A percentile compares a stretch with the other conserved stretches of the same genome.
Conservation (phyloP, 2,113 vertebrate genomes). For the Atractosteus spatula region DNA sequence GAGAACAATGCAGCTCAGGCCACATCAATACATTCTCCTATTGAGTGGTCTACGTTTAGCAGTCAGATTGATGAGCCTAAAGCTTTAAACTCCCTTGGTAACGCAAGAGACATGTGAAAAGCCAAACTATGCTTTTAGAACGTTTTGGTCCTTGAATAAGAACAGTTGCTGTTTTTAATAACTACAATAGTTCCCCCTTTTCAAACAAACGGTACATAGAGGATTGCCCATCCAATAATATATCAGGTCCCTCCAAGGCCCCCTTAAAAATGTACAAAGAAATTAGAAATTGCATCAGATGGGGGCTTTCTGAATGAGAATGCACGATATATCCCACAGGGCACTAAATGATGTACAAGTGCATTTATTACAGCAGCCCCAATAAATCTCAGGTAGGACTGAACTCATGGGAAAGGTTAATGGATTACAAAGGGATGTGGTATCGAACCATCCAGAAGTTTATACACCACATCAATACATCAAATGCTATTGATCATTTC, state of each 20-base stretch:
- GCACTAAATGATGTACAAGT: slow-evolving; percentile 75
- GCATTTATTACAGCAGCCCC: slow-evolving; percentile 73
- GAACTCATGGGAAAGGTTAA: slow-evolving; percentile 79
- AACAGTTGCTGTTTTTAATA: too few relatives aligned
- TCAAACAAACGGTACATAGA: too few relatives aligned
- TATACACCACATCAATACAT: slow-evolving; percentile 77
- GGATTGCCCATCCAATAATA: too few relatives aligned
- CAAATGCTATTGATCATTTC: slow-evolving; percentile 70
- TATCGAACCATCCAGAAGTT: slow-evolving; percentile 73
- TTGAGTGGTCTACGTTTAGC: slow-evolving; percentile 69
- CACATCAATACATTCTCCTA: slow-evolving; percentile 66
- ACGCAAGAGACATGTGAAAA: slow-evolving; percentile 23
- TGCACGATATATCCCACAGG: slow-evolving; percentile 62
- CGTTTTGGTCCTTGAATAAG: background rate
- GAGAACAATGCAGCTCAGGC: slow-evolving; percentile 68
- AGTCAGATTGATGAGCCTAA: slow-evolving; percentile 71
- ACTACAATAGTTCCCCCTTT: too few relatives aligned
- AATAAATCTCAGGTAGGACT: slow-evolving; percentile 76
- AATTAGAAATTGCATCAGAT: slow-evolving; percentile 42
- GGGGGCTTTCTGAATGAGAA: slow-evolving; percentile 54
- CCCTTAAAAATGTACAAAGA: slow-evolving; percentile 42
- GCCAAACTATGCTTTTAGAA: slow-evolving; percentile 32
- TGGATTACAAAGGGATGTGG: slow-evolving; percentile 78
- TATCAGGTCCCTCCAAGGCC: background rate
- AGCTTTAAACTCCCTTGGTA: slow-evolving; percentile 40